Evolutionary conservation across 2,113 vertebrate species (phyloP).

Genomic region (Pardalotus punctatus): DNA sequence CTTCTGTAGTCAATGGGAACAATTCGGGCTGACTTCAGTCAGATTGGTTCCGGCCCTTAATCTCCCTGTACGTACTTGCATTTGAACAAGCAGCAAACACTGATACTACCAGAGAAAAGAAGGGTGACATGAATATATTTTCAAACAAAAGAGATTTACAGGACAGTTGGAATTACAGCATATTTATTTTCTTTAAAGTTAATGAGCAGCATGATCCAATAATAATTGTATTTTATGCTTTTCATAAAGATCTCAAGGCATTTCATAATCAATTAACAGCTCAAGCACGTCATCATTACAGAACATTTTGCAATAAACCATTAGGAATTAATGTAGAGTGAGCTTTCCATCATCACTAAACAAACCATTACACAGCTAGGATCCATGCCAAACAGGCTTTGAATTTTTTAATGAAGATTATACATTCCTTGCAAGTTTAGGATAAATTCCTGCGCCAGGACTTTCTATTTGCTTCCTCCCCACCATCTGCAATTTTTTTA

Average conservation of each 20-base stretch:
- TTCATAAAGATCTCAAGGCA: conserved; percentile 63
- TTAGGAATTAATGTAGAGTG: conserved; percentile 39
- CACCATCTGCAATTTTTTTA: background rate
- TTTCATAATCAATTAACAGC: conserved; percentile 67
- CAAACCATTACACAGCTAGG: background rate
- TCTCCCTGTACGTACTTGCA: background rate
- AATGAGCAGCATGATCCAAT: conserved; percentile 36
- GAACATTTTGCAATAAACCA: conserved; percentile 48
- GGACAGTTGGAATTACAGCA: background rate
- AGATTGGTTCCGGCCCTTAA: background rate
- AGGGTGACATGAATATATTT: background rate
- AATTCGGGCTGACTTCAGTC: background rate
- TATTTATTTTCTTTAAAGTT: conserved; percentile 58
- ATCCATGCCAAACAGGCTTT: background rate
- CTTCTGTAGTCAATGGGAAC: background rate
- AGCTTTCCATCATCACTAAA: conserved; percentile 25
- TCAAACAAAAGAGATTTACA: background rate
- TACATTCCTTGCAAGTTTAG: background rate
- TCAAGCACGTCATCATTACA: conserved; percentile 46
- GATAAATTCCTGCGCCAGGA: background rate
- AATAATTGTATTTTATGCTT: conserved; percentile 50
- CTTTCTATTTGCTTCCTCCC: background rate
- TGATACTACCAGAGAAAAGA: background rate
- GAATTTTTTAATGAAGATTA: background rate
- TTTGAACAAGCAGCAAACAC: background rate